Conservation (phyloP, 1,140 invertebrate species). For the Apolygus lucorum region DNA sequence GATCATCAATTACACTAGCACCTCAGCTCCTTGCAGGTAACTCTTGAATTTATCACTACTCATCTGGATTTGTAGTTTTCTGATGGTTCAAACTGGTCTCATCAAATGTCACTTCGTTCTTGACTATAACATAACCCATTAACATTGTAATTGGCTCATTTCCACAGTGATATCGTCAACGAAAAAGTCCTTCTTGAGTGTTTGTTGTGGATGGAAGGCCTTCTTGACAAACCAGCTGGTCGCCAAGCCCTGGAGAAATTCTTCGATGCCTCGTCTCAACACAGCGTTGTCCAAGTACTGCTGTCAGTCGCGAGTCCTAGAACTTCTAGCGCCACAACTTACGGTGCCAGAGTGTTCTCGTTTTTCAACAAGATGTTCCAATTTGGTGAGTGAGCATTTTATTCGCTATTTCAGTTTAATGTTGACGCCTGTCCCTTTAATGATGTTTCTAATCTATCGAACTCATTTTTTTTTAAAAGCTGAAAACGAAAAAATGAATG, state of each 20-base stretch:
- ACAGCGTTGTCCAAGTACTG: slow-evolving; percentile 59
- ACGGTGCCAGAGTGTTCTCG: slow-evolving; percentile 65
- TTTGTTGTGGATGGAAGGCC: slow-evolving; percentile 71
- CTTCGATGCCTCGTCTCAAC: slow-evolving; percentile 48
- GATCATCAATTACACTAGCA: slow-evolving; percentile 48
- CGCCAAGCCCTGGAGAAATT: slow-evolving; percentile 72
- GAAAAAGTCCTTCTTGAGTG: slow-evolving; percentile 60
- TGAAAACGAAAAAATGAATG: slow-evolving; percentile 40
- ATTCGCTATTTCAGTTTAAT: too few relatives aligned
- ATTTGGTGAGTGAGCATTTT: slow-evolving; percentile 53
- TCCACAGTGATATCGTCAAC: slow-evolving; percentile 48
- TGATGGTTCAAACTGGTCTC: too few relatives aligned
- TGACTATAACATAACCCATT: slow-evolving; percentile 3
- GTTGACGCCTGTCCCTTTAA: too few relatives aligned
- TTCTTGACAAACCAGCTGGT: slow-evolving; percentile 69
- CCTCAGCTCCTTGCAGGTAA: slow-evolving; percentile 29
- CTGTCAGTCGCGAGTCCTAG: slow-evolving; percentile 59
- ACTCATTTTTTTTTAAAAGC: too few relatives aligned
- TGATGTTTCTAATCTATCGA: too few relatives aligned
- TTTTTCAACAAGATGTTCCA: slow-evolving; percentile 73
- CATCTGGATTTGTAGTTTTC: not conserved
- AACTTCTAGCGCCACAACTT: slow-evolving; percentile 50
- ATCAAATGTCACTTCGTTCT: too few relatives aligned
- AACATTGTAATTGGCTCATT: not conserved
- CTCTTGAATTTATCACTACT: not conserved